Conservation (phyloP, 2,797 vertebrate genomes). For the Paratrypauchen microcephalus region DNA sequence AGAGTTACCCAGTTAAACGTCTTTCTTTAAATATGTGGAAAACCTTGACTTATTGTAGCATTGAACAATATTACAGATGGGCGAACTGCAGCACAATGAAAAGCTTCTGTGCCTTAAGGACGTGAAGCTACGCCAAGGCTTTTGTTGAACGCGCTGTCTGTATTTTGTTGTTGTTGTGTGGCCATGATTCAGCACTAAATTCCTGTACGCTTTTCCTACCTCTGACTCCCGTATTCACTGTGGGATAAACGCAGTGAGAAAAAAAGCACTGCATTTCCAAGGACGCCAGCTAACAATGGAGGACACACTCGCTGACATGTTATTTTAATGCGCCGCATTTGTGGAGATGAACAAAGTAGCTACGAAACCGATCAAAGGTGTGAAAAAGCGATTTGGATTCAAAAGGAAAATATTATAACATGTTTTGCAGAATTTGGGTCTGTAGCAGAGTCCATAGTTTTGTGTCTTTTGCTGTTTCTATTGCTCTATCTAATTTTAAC, state of each 20-base stretch:
- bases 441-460: no score
- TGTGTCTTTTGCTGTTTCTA: no score
- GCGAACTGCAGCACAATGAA: conserved; percentile 34
- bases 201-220: background rate
- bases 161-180: conserved; percentile 10
- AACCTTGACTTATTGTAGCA: background rate
- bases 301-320: conserved; percentile 27
- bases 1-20: background rate
- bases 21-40: background rate
- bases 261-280: conserved; percentile 18
- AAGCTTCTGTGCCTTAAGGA: conserved; percentile 40
- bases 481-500: no score
- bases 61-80: conserved; percentile 23
- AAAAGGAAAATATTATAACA: background rate
- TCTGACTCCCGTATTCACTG: conserved; percentile 1
- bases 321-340: conserved; percentile 16
- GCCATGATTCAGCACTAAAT: conserved; percentile 18
- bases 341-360: background rate
- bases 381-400: conserved; percentile 16
- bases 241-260: background rate
- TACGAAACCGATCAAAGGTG: background rate
- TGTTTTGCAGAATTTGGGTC: no score
- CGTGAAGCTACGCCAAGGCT: conserved; percentile 25
- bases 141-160: conserved; percentile 27
- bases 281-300: conserved; percentile 17